Percentiles rank a stretch among this genome's conserved stretches.
These are phyloP conservation scores for Phengaris alcon DNA, from an alignment of 2,888 invertebrate species.

Conservation along the genomic window DNA sequence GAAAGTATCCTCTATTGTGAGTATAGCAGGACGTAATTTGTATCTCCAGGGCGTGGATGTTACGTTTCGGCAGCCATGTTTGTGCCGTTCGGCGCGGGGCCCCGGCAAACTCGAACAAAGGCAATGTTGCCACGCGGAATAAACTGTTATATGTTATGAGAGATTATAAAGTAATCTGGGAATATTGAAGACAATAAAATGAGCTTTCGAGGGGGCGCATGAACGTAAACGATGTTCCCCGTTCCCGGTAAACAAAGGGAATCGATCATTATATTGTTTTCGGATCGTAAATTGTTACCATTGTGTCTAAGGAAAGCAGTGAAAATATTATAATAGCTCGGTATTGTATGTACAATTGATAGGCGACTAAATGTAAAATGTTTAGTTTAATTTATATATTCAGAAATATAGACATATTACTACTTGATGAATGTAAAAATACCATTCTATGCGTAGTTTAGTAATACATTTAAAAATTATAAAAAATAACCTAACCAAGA, in stretches of 20 bases:
- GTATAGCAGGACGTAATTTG: conserved; percentile 32
- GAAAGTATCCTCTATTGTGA: conserved; percentile 41
- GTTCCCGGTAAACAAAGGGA: conserved; percentile 42
- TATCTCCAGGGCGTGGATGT: conserved; percentile 37
- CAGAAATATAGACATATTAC: too few species aligned
- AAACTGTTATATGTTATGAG: conserved; percentile 77
- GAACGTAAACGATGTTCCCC: conserved; percentile 53
- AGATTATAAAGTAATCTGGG: conserved; percentile 77
- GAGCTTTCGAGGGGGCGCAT: conserved; percentile 60
- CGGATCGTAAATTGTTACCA: conserved; percentile 1
- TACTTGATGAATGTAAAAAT: too few species aligned
- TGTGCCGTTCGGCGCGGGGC: conserved; percentile 74
- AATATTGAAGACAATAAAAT: conserved; percentile 79
- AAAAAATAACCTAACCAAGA: too few species aligned
- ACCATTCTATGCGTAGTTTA: too few species aligned
- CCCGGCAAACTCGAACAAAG: conserved; percentile 67
- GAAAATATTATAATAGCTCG: neutral
- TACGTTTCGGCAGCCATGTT: conserved; percentile 51
- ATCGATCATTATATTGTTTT: conserved; percentile 37
- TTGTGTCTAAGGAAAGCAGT: neutral
- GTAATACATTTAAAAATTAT: too few species aligned
- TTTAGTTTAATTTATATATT: too few species aligned
- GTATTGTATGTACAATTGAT: neutral
- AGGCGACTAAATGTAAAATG: too few species aligned
- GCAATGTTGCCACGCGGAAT: conserved; percentile 77